These are phyloP conservation scores for Epistrophe grossulariae DNA, from an alignment of 2,888 invertebrate genomes.

Conservation along the genomic window DNA sequence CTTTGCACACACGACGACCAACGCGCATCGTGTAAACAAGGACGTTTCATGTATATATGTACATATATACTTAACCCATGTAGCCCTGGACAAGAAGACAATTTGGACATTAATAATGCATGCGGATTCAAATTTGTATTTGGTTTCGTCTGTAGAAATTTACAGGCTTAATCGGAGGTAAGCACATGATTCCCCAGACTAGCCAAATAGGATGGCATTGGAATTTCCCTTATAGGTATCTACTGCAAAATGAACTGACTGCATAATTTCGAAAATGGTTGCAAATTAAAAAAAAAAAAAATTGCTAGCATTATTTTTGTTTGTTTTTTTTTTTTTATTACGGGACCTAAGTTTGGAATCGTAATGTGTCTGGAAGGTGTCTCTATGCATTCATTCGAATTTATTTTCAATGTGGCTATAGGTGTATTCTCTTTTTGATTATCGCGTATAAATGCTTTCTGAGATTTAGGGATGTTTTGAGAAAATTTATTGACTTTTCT, in stretches of 20 bases:
- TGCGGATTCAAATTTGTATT: slow-evolving; percentile 73
- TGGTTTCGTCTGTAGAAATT: slow-evolving; percentile 70
- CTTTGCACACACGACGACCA: slow-evolving; percentile 40
- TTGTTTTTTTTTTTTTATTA: slow-evolving; percentile 13
- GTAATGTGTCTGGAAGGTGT: slow-evolving; percentile 53
- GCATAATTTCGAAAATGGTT: slow-evolving; percentile 36
- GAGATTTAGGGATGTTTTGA: too few relatives aligned
- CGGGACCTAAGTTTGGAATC: slow-evolving; percentile 9
- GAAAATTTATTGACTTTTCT: too few relatives aligned
- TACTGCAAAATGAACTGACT: slow-evolving; percentile 38
- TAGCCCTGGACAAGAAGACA: slow-evolving; percentile 41
- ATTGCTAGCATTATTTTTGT: slow-evolving; percentile 39
- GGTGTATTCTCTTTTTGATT: too few relatives aligned
- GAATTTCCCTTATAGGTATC: slow-evolving; percentile 4
- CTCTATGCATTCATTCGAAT: background rate
- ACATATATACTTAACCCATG: background rate
- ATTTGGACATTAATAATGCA: slow-evolving; percentile 71
- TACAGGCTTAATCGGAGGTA: slow-evolving; percentile 69
- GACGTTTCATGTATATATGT: background rate
- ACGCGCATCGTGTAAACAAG: slow-evolving; percentile 64
- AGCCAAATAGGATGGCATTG: background rate
- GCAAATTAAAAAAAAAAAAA: slow-evolving; percentile 8
- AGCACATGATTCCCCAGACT: slow-evolving; percentile 60
- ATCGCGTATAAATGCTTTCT: too few relatives aligned
- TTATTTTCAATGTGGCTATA: background rate